Conservation (phyloP, 2,113 vertebrate genomes). For the Oplegnathus fasciatus region DNA sequence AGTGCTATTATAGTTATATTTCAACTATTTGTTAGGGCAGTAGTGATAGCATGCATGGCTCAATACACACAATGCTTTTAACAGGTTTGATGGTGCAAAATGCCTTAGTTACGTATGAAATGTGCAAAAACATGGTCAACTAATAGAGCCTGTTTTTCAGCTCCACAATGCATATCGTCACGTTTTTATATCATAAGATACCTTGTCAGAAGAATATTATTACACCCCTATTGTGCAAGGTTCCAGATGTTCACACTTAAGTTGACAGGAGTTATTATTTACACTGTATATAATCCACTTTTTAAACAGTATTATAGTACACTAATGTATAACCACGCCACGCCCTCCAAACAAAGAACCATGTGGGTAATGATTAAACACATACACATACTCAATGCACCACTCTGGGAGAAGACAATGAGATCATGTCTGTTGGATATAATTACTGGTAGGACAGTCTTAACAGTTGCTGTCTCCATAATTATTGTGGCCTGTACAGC, state of each 20-base stretch:
- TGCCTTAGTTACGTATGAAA: background rate
- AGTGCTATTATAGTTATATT: background rate
- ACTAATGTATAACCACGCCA: slow-evolving; percentile 1
- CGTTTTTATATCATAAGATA: background rate
- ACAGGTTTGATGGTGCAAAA: background rate
- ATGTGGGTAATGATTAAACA: slow-evolving; percentile 46
- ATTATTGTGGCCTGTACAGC: slow-evolving; percentile 66
- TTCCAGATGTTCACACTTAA: background rate
- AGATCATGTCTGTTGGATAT: slow-evolving; percentile 76
- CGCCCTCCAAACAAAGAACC: slow-evolving; percentile 22
- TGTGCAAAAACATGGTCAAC: background rate
- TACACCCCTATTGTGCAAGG: background rate
- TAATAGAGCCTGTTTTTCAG: too few relatives aligned
- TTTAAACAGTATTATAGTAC: background rate
- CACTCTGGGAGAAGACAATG: slow-evolving; percentile 62
- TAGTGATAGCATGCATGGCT: background rate
- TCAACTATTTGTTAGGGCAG: too few relatives aligned
- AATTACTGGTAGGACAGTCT: slow-evolving; percentile 71
- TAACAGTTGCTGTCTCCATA: slow-evolving; percentile 54
- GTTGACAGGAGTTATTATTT: background rate
- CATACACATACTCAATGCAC: slow-evolving; percentile 30
- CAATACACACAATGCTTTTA: background rate
- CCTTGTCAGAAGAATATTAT: background rate
- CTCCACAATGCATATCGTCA: background rate
- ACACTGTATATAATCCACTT: background rate